Evolutionary conservation across 2,888 invertebrate species (phyloP).

Genomic region (Limenitis arthemis): DNA sequence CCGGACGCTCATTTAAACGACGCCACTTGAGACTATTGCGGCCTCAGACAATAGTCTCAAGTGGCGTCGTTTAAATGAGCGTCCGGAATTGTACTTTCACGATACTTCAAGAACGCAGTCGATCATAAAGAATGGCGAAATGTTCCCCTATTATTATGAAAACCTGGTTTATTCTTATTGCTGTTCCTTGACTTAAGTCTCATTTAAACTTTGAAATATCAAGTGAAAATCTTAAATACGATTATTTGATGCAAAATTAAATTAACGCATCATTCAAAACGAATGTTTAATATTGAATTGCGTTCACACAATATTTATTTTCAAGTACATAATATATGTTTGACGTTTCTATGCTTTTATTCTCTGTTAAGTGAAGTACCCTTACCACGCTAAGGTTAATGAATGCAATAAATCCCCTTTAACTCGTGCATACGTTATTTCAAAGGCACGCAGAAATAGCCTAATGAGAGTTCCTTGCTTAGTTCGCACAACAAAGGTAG

Average conservation of each 20-base stretch:
- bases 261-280: not conserved
- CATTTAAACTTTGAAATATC: conserved; percentile 2
- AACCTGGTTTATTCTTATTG: conserved; percentile 5
- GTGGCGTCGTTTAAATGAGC: conserved; percentile 48
- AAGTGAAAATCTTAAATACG: not conserved
- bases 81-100: conserved; percentile 35
- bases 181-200: conserved; percentile 6
- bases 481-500: conserved; percentile 49
- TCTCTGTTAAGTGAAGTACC: conserved; percentile 27
- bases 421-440: conserved; percentile 43
- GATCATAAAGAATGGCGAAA: conserved; percentile 33
- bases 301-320: not conserved
- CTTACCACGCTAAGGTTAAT: conserved; percentile 25
- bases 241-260: not conserved
- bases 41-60: too few relatives aligned
- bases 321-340: conserved; percentile 1
- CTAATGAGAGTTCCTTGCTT: conserved; percentile 61
- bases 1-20: too few relatives aligned
- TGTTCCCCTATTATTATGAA: conserved; percentile 17
- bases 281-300: not conserved
- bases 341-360: conserved; percentile 6
- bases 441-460: conserved; percentile 53
- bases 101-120: conserved; percentile 34
- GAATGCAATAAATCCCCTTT: conserved; percentile 40
- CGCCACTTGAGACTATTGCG: too few relatives aligned